Base-by-base conservation (phyloP, 2,113 vertebrate genomes). In the Oophaga pumilio region DNA sequence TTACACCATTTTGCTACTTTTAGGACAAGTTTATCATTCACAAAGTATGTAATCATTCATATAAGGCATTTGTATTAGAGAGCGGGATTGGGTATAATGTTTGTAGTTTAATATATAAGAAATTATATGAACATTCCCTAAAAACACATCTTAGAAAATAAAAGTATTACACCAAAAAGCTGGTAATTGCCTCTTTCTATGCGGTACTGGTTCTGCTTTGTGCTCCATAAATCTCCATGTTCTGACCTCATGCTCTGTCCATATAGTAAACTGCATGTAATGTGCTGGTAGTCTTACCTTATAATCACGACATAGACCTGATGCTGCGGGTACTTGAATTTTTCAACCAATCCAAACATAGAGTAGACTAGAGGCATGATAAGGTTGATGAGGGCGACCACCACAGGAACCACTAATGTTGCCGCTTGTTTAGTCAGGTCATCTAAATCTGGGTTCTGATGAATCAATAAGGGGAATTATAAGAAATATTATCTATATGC, bases 351-450 rank as follows among this genome's bases (percentile, higher is more conserved):
- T 90, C 94, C 92, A 89, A 99, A 95, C 90, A 97, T 91, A 0
- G 97, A 97, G 90, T 95, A 98, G 89, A 97, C 90, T 24, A 98
- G 95, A 0, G 98, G 97, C 57, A 97, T 85, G 0, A 92, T 89
- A 62, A 97, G 90, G 57, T 98, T 99, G 90, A 99, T 94, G 28
- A 97, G 93, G 76, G 96, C 96, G 43, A 95, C 93, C 0, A 96
- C 82, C 0, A 97, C 89, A 17, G 98, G 97, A 59, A 98, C 92
- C 6, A 98, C 90, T 71, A 99, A 92, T 28, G 95, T 97, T 0
- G 95, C 90, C 6, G 95, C 93, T 33, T 98, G 95, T 0, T 91
- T 79, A 14, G 88, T 85, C 33, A 93, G 89, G 68, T 93, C 83
- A 57, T 81, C 1, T 50, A 18, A 88, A n/a, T 0, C 1, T 88